Conservation (phyloP, 2,888 invertebrate species). For the Anorthoa munda region DNA sequence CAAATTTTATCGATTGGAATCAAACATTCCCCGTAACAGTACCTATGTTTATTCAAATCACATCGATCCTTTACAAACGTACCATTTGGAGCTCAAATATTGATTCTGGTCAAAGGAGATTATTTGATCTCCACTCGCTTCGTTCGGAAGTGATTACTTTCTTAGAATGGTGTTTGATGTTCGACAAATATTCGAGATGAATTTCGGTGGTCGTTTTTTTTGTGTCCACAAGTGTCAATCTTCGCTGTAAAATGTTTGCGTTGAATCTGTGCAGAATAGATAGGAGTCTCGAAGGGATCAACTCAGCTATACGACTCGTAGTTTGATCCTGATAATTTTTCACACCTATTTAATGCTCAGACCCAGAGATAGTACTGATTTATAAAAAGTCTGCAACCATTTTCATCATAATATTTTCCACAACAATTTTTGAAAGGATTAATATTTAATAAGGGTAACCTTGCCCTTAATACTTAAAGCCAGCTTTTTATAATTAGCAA, state of each 20-base stretch:
- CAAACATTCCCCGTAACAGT: conserved; percentile 69
- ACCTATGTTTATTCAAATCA: conserved; percentile 82
- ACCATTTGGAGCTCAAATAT: conserved; percentile 80
- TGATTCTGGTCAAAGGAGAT: conserved; percentile 80
- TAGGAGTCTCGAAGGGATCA: not conserved
- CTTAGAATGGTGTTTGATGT: conserved; percentile 75
- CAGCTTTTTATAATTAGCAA: conserved; percentile 16
- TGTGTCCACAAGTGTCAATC: conserved; percentile 39
- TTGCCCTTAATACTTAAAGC: conserved; percentile 21
- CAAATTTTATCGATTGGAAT: conserved; percentile 68
- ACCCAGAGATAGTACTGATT: not conserved
- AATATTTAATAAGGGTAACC: conserved; percentile 7
- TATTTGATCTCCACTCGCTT: conserved; percentile 82
- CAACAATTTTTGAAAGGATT: not conserved
- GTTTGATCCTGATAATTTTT: not conserved
- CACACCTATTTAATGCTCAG: not conserved
- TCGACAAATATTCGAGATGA: conserved; percentile 58
- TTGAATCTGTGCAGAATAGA: conserved; percentile 31
- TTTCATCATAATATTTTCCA: too few species aligned
- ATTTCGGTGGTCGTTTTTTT: conserved; percentile 50
- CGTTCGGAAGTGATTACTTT: conserved; percentile 76
- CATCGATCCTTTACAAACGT: conserved; percentile 73
- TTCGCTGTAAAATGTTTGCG: conserved; percentile 25
- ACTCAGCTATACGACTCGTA: not conserved
- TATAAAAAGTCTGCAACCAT: too few species aligned